Percentiles rank a stretch among this genome's conserved stretches.
These are phyloP conservation scores for Fragum whitleyi DNA, from an alignment of 2,888 invertebrate genomes.

Conservation along the genomic window DNA sequence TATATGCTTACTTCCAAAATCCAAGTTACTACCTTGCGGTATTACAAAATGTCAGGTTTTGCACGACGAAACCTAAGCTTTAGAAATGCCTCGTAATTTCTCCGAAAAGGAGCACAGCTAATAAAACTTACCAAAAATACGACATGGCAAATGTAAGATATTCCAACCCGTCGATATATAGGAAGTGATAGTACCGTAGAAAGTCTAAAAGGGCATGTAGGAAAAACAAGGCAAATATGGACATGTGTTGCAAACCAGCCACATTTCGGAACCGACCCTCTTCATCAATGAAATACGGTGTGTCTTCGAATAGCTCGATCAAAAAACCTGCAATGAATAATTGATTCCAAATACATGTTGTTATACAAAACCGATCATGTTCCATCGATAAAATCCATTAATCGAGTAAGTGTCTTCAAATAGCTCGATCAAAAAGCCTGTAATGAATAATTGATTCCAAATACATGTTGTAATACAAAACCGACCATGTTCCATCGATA, in stretches of 20 bases:
- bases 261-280: slow-evolving; percentile 21
- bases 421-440: slow-evolving; percentile 27
- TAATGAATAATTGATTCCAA: too few species aligned
- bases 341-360: too few species aligned
- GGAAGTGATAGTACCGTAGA: slow-evolving; percentile 22
- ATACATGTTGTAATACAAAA: too few species aligned
- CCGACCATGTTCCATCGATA: slow-evolving; percentile 17
- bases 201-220: slow-evolving; percentile 23
- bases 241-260: slow-evolving; percentile 31
- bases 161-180: slow-evolving; percentile 28
- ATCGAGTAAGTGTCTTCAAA: slow-evolving; percentile 30
- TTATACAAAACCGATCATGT: too few species aligned
- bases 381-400: too few species aligned
- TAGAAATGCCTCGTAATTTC: too few species aligned
- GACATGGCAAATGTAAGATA: slow-evolving; percentile 14
- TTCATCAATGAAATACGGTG: slow-evolving; percentile 6
- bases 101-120: too few species aligned
- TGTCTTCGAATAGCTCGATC: slow-evolving; percentile 26
- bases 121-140: slow-evolving; percentile 25
- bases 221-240: slow-evolving; percentile 31
- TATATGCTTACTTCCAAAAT: too few species aligned
- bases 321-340: slow-evolving; percentile 21
- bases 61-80: too few species aligned
- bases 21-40: too few species aligned
- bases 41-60: too few species aligned